These are phyloP conservation scores for Musca vetustissima DNA, from an alignment of 1,140 invertebrate genomes.

Conservation along the genomic window DNA sequence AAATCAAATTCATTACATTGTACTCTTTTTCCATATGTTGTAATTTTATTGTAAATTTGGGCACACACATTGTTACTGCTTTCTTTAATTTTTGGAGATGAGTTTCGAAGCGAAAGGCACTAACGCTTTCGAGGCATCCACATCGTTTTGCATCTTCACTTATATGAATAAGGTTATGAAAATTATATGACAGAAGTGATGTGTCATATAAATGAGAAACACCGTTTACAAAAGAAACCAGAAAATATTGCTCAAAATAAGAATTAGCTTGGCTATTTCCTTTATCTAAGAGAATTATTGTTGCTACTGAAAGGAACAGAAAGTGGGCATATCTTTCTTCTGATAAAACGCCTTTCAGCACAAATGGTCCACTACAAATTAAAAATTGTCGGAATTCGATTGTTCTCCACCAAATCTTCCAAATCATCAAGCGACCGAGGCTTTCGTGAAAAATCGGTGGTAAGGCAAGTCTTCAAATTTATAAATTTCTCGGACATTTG, in stretches of 20 bases:
- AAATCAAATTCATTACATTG: no score
- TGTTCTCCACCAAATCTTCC: slow-evolving; percentile 15
- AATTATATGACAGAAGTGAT: slow-evolving; percentile 27
- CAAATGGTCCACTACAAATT: slow-evolving; percentile 7
- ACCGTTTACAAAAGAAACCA: background rate
- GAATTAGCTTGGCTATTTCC: background rate
- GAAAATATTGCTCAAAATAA: background rate
- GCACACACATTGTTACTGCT: no score
- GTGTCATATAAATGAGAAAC: no score
- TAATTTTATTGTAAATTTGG: no score
- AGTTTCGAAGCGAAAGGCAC: no score
- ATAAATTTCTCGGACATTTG: background rate
- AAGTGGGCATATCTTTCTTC: background rate
- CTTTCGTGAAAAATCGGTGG: slow-evolving; percentile 11
- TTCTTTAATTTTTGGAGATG: no score
- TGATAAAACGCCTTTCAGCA: slow-evolving; percentile 3
- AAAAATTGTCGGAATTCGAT: slow-evolving; percentile 17
- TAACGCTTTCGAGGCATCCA: slow-evolving; percentile 27
- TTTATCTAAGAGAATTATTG: background rate
- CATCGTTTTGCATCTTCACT: slow-evolving; percentile 26
- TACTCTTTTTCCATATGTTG: no score
- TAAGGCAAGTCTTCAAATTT: background rate
- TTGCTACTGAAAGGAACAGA: background rate
- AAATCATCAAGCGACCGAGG: background rate
- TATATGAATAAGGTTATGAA: slow-evolving; percentile 30